These are phyloP conservation scores for Phasianus colchicus DNA, from an alignment of 2,113 vertebrate species.

Conservation along the genomic window DNA sequence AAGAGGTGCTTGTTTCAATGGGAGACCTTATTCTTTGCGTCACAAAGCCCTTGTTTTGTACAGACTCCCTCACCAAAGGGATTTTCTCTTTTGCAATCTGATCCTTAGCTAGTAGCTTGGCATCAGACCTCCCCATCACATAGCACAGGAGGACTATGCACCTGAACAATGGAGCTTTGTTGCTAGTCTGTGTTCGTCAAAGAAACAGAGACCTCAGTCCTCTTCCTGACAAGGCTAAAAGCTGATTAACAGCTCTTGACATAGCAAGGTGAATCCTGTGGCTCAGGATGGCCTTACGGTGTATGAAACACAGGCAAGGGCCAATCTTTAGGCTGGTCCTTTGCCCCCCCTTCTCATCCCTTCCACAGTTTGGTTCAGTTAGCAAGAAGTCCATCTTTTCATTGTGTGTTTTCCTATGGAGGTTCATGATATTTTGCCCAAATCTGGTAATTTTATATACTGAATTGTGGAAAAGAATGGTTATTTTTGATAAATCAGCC, in stretches of 20 bases:
- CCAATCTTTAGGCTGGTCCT: neutral
- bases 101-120: constrained; percentile 15
- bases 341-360: neutral
- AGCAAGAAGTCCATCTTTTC: neutral
- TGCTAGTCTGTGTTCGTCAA: neutral
- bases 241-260: neutral
- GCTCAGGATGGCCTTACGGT: neutral
- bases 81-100: constrained; percentile 24
- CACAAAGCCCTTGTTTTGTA: neutral
- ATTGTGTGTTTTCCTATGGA: neutral
- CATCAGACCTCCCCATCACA: neutral
- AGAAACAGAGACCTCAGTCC: neutral
- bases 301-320: neutral
- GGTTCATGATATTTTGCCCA: neutral
- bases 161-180: constrained; percentile 18
- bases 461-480: neutral
- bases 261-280: neutral
- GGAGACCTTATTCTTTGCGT: neutral
- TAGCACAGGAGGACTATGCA: neutral
- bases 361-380: neutral
- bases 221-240: neutral
- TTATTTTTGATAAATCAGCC: neutral
- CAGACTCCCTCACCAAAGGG: neutral
- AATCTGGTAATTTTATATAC: neutral
- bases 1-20: neutral